Base-by-base conservation (phyloP, 1,140 invertebrate genomes). In the Bursaphelenchus mucronatus region DNA sequence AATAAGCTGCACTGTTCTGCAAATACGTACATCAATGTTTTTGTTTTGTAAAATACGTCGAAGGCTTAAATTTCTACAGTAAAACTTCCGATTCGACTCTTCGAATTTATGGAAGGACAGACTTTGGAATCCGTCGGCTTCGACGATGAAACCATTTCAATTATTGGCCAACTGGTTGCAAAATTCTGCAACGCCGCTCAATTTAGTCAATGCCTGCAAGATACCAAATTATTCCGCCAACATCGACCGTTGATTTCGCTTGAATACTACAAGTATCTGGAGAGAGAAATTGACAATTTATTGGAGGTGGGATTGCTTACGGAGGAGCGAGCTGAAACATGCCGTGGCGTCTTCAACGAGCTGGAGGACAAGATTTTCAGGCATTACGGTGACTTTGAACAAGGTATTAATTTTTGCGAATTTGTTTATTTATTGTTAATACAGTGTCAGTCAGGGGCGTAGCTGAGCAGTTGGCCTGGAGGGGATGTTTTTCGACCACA, bases 21-120 rank as follows among this genome's bases (percentile, higher is more conserved):
- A n/a, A n/a, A n/a, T n/a, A n/a, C n/a, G n/a, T n/a, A n/a, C n/a
- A n/a, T n/a, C n/a, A n/a, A n/a, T n/a, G 30, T 30, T 3, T 30
- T 30, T 30, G 30, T 30, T 30, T 30, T 1, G 30, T 30, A 30
- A 44, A 55, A 55, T 55, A n/a, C 54, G 13, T n/a, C n/a, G n/a
- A n/a, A n/a, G 13, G 5, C 39, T 3, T 61, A 3, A 6, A 4
- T 56, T 61, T 4, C 4, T 61, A 1, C 53, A 61, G 58, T 61
- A 11, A 63, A 11, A 39, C 54, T 63, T n/a, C 61, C 61, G 7
- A 11, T 63, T 4, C 62, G 61, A 4, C 11, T 63, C 10, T 63
- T 63, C 52, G 61, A 17, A 30, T 63, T 63, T 9, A 6, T 63
- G 2, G 19, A 53, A n/a, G 61, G 61, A 15, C 11, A 15, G 5